phyloP scores from a whole-genome alignment of 2,888 invertebrate species.

The Dasysyrphus tricinctus region DNA sequence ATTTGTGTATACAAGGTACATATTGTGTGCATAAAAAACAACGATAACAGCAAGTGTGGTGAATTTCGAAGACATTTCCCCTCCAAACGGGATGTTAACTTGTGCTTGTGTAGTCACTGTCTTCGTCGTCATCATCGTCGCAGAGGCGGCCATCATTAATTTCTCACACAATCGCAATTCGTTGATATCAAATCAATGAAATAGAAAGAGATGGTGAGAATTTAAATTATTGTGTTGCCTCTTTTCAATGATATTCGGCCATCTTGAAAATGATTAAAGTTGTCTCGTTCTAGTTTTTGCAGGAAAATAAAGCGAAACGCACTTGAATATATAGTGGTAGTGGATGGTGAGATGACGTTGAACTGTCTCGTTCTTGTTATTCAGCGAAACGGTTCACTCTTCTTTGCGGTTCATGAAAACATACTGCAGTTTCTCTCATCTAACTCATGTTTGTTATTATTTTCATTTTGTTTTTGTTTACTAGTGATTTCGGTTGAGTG shows the following conservation, averaged over 20 bases:
- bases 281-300: constrained; percentile 37
- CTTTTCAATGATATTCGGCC: constrained; percentile 61
- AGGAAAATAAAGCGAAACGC: background rate
- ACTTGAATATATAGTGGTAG: background rate
- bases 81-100: constrained; percentile 47
- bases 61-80: constrained; percentile 61
- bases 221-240: background rate
- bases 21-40: background rate
- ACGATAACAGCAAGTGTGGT: constrained; percentile 57
- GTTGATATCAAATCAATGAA: background rate
- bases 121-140: constrained; percentile 15
- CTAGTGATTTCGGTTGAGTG: constrained; percentile 10
- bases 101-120: constrained; percentile 14
- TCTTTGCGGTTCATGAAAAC: constrained; percentile 31
- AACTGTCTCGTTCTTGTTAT: constrained; percentile 17
- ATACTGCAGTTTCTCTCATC: constrained; percentile 5
- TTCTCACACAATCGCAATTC: constrained; percentile 25
- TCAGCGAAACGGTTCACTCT: constrained; percentile 27
- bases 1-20: background rate
- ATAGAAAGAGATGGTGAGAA: constrained; percentile 6
- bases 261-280: constrained; percentile 47
- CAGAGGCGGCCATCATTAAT: constrained; percentile 68
- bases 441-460: constrained; percentile 23
- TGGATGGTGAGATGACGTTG: background rate
- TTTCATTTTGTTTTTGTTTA: constrained; percentile 47